Evolutionary conservation across 2,888 invertebrate genomes (phyloP).

Genomic region (Pherbina coryleti): DNA sequence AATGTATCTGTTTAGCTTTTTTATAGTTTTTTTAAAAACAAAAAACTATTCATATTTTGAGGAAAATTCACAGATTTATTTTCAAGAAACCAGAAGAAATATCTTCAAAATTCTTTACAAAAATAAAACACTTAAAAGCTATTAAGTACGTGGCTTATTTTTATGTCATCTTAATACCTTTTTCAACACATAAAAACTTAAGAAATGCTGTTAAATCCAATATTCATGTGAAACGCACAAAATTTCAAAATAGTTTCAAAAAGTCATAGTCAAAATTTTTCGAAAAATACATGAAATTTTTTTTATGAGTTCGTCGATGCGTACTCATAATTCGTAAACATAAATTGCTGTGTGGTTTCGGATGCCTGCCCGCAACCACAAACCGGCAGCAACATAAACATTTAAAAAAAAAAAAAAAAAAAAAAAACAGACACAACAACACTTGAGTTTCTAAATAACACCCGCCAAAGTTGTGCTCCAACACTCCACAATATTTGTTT

Average conservation of each 20-base stretch:
- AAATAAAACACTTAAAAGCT: no score
- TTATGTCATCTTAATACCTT: background rate
- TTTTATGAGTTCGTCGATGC: background rate
- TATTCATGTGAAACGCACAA: no score
- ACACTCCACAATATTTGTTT: background rate
- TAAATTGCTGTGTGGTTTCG: background rate
- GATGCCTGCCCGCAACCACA: no score
- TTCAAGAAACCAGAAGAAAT: no score
- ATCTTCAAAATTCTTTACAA: no score
- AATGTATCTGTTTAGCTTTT: no score
- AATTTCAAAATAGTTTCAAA: no score
- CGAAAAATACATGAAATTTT: background rate
- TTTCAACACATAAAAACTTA: background rate
- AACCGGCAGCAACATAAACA: background rate
- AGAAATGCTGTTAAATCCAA: background rate
- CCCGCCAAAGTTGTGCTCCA: background rate
- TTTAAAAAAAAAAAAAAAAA: background rate
- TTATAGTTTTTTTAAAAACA: no score
- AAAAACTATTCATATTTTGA: no score
- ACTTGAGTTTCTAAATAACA: background rate
- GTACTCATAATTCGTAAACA: conserved; percentile 6
- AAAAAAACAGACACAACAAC: background rate
- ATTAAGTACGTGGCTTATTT: background rate
- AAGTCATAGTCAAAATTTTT: no score
- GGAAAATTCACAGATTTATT: no score